Conservation (phyloP, 2,888 invertebrate genomes). For the Euspilapteryx auroguttella region DNA sequence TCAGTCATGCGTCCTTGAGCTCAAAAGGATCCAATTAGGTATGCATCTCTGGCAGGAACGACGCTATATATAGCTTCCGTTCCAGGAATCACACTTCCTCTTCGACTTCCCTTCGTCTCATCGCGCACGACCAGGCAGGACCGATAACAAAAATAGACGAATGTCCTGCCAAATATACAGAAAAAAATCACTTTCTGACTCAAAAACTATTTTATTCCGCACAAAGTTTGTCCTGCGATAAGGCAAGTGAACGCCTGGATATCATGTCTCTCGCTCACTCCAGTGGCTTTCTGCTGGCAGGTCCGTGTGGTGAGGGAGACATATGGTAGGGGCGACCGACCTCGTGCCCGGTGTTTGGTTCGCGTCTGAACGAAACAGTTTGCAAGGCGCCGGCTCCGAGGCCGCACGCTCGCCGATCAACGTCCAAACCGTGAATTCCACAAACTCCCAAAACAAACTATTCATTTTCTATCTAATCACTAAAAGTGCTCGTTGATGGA, state of each 20-base stretch:
- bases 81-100: constrained; percentile 27
- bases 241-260: constrained; percentile 28
- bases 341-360: constrained; percentile 48
- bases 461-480: too few relatives aligned
- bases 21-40: constrained; percentile 12
- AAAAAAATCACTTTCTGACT: constrained; percentile 45
- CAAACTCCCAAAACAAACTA: constrained; percentile 29
- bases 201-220: constrained; percentile 47
- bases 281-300: constrained; percentile 11
- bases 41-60: constrained; percentile 10
- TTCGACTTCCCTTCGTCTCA: too few relatives aligned
- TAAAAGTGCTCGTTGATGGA: constrained; percentile 45
- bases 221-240: constrained; percentile 52
- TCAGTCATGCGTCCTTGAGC: constrained; percentile 20
- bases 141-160: constrained; percentile 40
- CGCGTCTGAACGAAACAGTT: constrained; percentile 49
- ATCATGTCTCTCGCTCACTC: constrained; percentile 27
- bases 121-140: too few relatives aligned
- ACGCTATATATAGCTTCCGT: constrained; percentile 19
- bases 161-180: constrained; percentile 49
- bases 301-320: constrained; percentile 35
- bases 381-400: constrained; percentile 56
- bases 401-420: constrained; percentile 41
- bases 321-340: constrained; percentile 39
- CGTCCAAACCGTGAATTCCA: constrained; percentile 40